phyloP scores from a whole-genome alignment of 2,797 vertebrate genomes.

The Onychomys torridus region DNA sequence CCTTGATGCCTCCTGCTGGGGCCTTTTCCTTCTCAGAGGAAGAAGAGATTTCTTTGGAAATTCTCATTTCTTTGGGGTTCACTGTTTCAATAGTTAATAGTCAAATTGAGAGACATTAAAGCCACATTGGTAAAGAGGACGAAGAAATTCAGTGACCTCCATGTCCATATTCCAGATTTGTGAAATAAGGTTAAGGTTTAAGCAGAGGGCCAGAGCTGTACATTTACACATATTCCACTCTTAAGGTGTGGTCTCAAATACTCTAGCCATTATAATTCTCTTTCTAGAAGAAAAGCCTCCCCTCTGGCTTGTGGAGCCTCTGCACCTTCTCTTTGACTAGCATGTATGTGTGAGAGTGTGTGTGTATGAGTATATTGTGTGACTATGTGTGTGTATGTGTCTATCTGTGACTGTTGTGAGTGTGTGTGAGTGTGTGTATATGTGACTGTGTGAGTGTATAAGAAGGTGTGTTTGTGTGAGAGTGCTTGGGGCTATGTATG shows the following conservation, averaged over 20 bases:
- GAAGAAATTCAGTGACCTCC: background rate
- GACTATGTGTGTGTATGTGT: too few species aligned
- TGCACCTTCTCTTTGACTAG: background rate
- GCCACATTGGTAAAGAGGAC: background rate
- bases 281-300: background rate
- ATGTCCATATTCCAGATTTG: background rate
- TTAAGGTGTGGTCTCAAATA: too few species aligned
- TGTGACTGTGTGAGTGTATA: too few species aligned
- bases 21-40: background rate
- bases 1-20: background rate
- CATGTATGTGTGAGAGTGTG: background rate
- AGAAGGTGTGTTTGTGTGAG: too few species aligned
- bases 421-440: too few species aligned
- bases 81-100: background rate
- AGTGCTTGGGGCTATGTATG: too few species aligned
- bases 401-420: too few species aligned
- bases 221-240: too few species aligned
- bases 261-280: background rate
- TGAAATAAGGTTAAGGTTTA: background rate
- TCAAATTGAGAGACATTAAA: background rate
- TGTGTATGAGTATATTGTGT: too few species aligned
- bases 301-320: fast-evolving
- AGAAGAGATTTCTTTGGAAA: background rate
- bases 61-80: too few species aligned
- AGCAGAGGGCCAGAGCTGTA: background rate